Evolutionary conservation across 2,888 invertebrate species (phyloP).

Genomic region (Epirrhoe alternata): DNA sequence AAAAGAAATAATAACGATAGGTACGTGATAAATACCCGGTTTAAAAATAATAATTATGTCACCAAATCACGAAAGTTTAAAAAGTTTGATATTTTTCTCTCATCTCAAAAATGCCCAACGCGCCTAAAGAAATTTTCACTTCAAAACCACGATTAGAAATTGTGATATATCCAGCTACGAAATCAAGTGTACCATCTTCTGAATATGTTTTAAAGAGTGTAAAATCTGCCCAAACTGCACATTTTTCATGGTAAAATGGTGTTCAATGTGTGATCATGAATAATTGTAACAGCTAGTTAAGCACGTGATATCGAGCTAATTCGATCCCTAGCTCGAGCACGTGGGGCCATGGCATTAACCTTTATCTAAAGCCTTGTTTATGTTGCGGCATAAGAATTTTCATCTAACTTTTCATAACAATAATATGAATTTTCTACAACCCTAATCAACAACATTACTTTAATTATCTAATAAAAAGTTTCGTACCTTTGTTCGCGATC

Average conservation of each 20-base stretch:
- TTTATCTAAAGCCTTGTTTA: conserved; percentile 1
- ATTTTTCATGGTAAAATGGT: not conserved
- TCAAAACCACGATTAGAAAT: no score
- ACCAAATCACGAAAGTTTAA: no score
- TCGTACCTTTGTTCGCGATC: not conserved
- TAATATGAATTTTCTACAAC: not conserved
- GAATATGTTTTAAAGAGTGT: not conserved
- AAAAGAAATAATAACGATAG: no score
- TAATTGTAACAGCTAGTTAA: not conserved
- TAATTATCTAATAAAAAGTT: not conserved
- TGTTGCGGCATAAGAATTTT: not conserved
- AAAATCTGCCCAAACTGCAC: not conserved
- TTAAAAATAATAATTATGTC: no score
- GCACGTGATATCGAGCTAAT: not conserved
- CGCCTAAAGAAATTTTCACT: no score
- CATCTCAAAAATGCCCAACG: no score
- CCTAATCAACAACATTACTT: not conserved
- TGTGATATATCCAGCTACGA: no score
- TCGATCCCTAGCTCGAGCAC: not conserved
- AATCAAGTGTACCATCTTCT: no score
- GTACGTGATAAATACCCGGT: no score
- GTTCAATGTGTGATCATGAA: not conserved
- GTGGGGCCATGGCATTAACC: not conserved
- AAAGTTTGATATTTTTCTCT: no score
- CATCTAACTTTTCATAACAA: not conserved